Base-by-base conservation (phyloP, 2,888 invertebrate species). In the Philopedon plagiatum region DNA sequence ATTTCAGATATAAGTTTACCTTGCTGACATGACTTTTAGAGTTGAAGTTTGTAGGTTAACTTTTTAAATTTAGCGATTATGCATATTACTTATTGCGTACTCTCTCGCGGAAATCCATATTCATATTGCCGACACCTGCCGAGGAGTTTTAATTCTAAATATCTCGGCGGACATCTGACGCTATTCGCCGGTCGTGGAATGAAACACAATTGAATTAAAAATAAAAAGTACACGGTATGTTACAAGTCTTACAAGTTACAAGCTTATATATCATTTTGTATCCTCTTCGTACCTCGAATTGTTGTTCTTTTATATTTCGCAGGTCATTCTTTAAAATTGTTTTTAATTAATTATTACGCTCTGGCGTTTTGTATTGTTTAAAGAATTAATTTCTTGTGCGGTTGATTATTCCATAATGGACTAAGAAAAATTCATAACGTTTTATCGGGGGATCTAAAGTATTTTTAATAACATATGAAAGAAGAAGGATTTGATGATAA, bases 341-440 rank as follows among this genome's bases (percentile, higher is more conserved):
- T 19, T 5, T 44, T 44, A 44, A 44, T 44, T 44, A 58, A 37
- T 58, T 37, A 58, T 19, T n/a, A 37, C 58, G 58, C 58, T 23
- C 15, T 13, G 37, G 18, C 60, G 41, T 39, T 60, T 60, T 39
- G 60, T 60, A 60, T 60, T 60, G 60, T 60, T 9, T 60, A 5
- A 26, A 18, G 9, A 23, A 60, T 60, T 60, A 60, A 39, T 37
- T 41, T 60, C 8, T 60, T 41, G 15, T 37, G 15, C 41, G 19
- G 41, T 2, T 60, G 41, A 60, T 60, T 60, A 60, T 46, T 46
- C 11, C n/a, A 46, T 23, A 46, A 46, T 23, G 23, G n/a, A 3
- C 11, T 18, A 44, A 46, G 46, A 46, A 46, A 46, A 19, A 19
- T 19, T 23, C n/a, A n/a, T 21, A 9, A 4, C n/a, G 1, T 23